A percentile compares a stretch with the other conserved stretches of the same genome.
Conservation (phyloP, 2,797 vertebrate genomes). For the Diplodus puntazzo region DNA sequence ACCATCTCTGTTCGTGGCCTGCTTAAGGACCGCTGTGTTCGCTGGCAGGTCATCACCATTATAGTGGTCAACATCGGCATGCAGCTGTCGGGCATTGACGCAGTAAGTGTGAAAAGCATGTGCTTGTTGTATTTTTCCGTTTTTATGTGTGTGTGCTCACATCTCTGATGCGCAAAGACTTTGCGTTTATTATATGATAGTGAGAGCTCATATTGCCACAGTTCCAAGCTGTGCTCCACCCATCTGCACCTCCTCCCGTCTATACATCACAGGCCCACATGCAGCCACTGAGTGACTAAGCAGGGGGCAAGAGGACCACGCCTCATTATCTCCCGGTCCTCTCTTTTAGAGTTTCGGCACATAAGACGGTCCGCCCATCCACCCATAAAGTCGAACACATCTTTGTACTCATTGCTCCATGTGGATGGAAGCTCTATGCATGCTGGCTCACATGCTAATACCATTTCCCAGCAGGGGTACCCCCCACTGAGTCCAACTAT, state of each 20-base stretch:
- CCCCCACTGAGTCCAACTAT: conserved; percentile 35
- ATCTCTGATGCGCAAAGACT: conserved; percentile 40
- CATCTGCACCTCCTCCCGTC: conserved; percentile 47
- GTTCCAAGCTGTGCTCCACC: conserved; percentile 64
- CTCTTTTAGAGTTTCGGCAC: conserved; percentile 39
- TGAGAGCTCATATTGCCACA: conserved; percentile 24
- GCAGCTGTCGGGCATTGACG: conserved; percentile 94
- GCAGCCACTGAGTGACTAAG: conserved; percentile 63
- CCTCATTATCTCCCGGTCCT: conserved; percentile 72
- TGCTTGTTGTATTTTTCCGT: neutral
- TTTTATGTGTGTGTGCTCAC: neutral
- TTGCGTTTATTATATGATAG: conserved; percentile 44
- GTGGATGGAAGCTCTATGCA: conserved; percentile 55
- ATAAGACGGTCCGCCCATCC: conserved; percentile 51
- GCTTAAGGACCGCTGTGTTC: conserved; percentile 83
- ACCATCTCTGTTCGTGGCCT: conserved; percentile 84
- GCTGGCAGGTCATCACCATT: conserved; percentile 91
- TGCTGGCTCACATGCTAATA: conserved; percentile 55
- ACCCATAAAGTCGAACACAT: conserved; percentile 57
- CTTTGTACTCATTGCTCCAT: conserved; percentile 48
- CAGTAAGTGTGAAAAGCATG: conserved; percentile 81
- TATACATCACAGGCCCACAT: conserved; percentile 65
- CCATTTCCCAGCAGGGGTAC: conserved; percentile 56
- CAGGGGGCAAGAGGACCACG: conserved; percentile 67
- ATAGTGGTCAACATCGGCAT: conserved; percentile 90